Conservation (phyloP, 1,140 invertebrate species). For the Papilio glaucus region DNA sequence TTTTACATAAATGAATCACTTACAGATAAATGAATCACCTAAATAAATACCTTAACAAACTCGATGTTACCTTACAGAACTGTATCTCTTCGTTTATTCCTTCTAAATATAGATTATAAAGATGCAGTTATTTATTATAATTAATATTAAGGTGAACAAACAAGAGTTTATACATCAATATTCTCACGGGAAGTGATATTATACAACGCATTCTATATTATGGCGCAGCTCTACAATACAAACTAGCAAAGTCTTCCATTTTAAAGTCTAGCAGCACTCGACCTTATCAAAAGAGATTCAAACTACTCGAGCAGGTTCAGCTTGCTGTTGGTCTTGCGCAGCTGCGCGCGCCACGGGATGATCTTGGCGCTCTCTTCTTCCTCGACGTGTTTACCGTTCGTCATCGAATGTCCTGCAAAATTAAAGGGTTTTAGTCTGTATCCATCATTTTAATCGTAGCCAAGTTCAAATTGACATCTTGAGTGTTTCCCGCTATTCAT, state of each 20-base stretch:
- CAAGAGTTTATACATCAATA: background rate
- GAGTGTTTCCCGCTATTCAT: too few species aligned
- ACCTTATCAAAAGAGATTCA: conserved; percentile 33
- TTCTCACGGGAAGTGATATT: background rate
- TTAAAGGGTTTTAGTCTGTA: background rate
- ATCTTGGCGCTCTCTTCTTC: conserved; percentile 87
- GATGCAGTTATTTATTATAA: conserved; percentile 12
- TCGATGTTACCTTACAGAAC: too few species aligned
- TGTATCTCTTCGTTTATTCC: background rate
- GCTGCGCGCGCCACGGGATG: conserved; percentile 93
- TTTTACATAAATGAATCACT: conserved; percentile 43
- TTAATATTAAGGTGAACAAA: background rate
- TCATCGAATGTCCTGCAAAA: conserved; percentile 67
- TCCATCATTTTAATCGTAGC: too few species aligned
- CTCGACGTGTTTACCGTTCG: conserved; percentile 78
- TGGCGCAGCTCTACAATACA: background rate
- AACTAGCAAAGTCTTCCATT: conserved; percentile 15
- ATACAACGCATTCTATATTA: conserved; percentile 4
- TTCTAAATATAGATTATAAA: conserved; percentile 17
- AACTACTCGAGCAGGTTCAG: conserved; percentile 88
- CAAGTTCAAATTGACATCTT: too few species aligned
- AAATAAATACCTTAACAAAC: conserved; percentile 23
- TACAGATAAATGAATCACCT: conserved; percentile 40
- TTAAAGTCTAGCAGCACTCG: conserved; percentile 39
- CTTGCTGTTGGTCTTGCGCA: conserved; percentile 94